These are phyloP conservation scores for Trialeurodes vaporariorum DNA, from an alignment of 1,140 invertebrate species.

Conservation along the genomic window DNA sequence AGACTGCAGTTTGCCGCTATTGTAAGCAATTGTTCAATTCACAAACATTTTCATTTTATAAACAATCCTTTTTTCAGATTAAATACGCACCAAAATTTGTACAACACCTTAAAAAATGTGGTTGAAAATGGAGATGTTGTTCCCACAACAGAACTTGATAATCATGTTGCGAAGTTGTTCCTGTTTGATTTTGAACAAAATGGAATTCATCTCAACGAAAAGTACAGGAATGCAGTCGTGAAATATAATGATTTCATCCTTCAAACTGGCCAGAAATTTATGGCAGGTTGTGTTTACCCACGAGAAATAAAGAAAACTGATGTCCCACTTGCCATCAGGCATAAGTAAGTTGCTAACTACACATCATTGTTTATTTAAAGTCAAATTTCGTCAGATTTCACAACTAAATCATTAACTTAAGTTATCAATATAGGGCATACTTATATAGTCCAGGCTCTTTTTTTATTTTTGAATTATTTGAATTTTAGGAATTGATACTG, in stretches of 20 bases:
- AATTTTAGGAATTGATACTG: too few relatives aligned
- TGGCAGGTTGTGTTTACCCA: constrained; percentile 56
- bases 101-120: constrained; percentile 58
- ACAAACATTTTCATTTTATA: too few relatives aligned
- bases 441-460: too few relatives aligned
- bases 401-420: too few relatives aligned
- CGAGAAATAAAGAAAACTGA: constrained; percentile 46
- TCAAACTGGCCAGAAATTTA: constrained; percentile 75
- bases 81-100: constrained; percentile 79
- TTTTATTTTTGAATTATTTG: too few relatives aligned
- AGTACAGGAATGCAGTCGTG: constrained; percentile 62
- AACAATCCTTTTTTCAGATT: too few relatives aligned
- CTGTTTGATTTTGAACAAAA: constrained; percentile 94
- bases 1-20: too few relatives aligned
- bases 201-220: constrained; percentile 84
- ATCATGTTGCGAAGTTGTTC: constrained; percentile 78
- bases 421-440: too few relatives aligned
- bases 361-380: constrained; percentile 12
- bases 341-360: constrained; percentile 54
- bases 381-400: too few relatives aligned
- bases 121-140: constrained; percentile 55
- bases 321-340: constrained; percentile 56
- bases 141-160: constrained; percentile 58
- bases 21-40: too few relatives aligned
- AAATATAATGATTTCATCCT: constrained; percentile 68